phyloP scores from a whole-genome alignment of 2,888 invertebrate genomes.

The Tolmerus cingulatus region DNA sequence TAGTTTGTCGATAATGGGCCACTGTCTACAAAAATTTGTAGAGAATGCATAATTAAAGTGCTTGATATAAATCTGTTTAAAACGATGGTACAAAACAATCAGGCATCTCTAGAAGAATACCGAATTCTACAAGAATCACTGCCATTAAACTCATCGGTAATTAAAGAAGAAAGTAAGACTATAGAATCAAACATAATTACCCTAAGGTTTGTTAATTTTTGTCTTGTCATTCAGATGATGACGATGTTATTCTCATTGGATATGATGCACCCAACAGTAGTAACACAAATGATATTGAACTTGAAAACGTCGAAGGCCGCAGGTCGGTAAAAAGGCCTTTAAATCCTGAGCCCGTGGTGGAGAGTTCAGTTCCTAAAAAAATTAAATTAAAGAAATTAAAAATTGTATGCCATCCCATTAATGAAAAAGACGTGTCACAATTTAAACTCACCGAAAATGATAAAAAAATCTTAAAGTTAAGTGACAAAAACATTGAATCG shows the following conservation, averaged over 20 bases:
- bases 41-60: slow-evolving; percentile 13
- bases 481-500: too few relatives aligned
- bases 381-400: neutral
- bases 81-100: neutral
- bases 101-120: slow-evolving; percentile 8
- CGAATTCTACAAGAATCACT: neutral
- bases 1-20: neutral
- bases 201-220: neutral
- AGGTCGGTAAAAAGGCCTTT: too few relatives aligned
- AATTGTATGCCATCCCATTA: neutral
- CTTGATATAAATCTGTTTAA: neutral
- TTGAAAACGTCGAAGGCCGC: too few relatives aligned
- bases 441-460: neutral
- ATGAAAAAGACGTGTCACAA: neutral
- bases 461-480: neutral
- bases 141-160: neutral
- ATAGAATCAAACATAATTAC: neutral
- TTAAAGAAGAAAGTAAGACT: neutral
- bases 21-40: slow-evolving; percentile 28
- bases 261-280: neutral
- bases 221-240: slow-evolving; percentile 8
- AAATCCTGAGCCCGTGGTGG: too few relatives aligned
- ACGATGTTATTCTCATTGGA: slow-evolving; percentile 13
- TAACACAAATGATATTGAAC: too few relatives aligned
- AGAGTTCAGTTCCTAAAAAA: neutral